Evolutionary conservation across 64 coral and sea anemone genomes (phyloP).

Genomic region (Acropora yongei): DNA sequence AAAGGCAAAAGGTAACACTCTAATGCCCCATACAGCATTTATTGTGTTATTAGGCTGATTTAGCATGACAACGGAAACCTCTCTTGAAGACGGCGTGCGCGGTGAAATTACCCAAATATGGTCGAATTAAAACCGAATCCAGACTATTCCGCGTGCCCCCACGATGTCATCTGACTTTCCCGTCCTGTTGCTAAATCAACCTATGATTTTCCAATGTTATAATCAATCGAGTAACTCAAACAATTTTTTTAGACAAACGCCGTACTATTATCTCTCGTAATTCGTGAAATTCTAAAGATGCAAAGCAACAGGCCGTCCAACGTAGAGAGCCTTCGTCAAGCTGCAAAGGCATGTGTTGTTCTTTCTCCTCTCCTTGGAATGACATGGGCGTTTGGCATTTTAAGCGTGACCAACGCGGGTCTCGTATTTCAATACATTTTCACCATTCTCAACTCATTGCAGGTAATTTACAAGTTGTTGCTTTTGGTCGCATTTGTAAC

Average conservation of each 20-base stretch:
- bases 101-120: too few species aligned
- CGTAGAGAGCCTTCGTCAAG: background rate
- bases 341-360: conserved; percentile 10
- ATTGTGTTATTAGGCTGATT: too few species aligned
- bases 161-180: too few species aligned
- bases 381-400: conserved; percentile 50
- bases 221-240: background rate
- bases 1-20: too few species aligned
- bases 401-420: conserved; percentile 44
- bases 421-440: conserved; percentile 72
- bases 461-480: conserved; percentile 13
- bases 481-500: too few species aligned
- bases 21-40: too few species aligned
- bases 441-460: conserved; percentile 64
- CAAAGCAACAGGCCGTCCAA: conserved; percentile 44
- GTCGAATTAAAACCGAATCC: too few species aligned
- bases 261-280: conserved; percentile 17
- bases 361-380: conserved; percentile 53
- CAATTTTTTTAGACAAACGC: conserved; percentile 39
- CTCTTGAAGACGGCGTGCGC: too few species aligned
- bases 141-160: too few species aligned
- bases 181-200: too few species aligned
- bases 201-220: too few species aligned
- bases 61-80: too few species aligned
- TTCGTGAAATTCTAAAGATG: conserved; percentile 54